A percentile compares a stretch with the other conserved stretches of the same genome.
Evolutionary conservation across 2,797 vertebrate species (phyloP).

Genomic region (Micrastur ruficollis): DNA sequence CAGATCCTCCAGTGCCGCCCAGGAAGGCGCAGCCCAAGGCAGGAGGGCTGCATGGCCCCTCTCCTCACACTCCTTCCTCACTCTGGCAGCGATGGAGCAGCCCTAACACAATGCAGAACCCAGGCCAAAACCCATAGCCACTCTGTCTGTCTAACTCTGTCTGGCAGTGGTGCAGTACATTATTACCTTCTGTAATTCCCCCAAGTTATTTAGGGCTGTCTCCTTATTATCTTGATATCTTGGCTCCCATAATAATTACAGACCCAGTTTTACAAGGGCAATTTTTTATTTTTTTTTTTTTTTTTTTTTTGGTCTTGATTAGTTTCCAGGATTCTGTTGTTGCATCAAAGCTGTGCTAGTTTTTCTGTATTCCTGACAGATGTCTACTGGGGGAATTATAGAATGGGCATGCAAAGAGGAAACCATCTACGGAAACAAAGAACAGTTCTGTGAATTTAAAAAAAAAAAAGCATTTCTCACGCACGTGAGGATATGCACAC

Average conservation of each 20-base stretch:
- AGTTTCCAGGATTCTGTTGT: conserved; percentile 66
- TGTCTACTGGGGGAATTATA: conserved; percentile 55
- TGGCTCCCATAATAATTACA: conserved; percentile 70
- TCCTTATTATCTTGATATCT: conserved; percentile 70
- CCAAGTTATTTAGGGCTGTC: conserved; percentile 69
- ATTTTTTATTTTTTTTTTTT: conserved; percentile 34
- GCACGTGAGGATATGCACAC: neutral
- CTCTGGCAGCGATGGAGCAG: neutral
- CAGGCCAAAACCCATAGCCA: conserved; percentile 61
- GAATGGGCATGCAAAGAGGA: conserved; percentile 52
- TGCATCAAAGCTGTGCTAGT: conserved; percentile 61
- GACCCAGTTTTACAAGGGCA: conserved; percentile 70
- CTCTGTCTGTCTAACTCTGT: conserved; percentile 61
- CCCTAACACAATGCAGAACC: conserved; percentile 47
- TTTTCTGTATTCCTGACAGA: conserved; percentile 65
- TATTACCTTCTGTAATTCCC: conserved; percentile 71
- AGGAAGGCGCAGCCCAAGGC: neutral
- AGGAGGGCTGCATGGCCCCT: neutral
- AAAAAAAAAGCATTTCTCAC: neutral
- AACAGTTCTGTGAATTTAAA: neutral
- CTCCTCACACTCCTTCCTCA: neutral
- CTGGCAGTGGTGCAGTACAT: conserved; percentile 54
- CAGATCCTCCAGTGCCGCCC: neutral
- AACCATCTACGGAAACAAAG: conserved; percentile 49
- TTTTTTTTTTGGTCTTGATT: conserved; percentile 46